Evolutionary conservation across 2,113 vertebrate species (phyloP).

Genomic region (Verasper variegatus): DNA sequence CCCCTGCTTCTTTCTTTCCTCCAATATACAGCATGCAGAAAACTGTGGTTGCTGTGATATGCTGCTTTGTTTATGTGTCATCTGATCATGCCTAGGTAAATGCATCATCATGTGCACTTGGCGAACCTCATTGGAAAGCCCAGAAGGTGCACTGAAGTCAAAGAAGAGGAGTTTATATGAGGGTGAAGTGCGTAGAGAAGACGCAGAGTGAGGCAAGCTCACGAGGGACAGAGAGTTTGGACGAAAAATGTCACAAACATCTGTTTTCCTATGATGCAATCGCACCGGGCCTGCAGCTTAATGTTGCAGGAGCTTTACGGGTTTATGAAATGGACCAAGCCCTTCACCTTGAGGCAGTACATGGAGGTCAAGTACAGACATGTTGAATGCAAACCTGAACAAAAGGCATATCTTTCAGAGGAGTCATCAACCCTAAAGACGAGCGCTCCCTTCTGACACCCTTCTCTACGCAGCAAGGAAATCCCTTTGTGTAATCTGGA

Average conservation of each 20-base stretch:
- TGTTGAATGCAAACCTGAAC: constrained; percentile 29
- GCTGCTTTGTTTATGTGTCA: constrained; percentile 65
- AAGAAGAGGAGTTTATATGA: constrained; percentile 42
- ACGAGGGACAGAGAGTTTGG: constrained; percentile 50
- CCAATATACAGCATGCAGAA: constrained; percentile 11
- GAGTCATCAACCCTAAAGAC: constrained; percentile 36
- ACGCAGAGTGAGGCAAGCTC: constrained; percentile 36
- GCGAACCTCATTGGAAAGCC: constrained; percentile 46
- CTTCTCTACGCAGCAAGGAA: constrained; percentile 23
- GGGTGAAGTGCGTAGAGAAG: constrained; percentile 24
- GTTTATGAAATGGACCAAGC: constrained; percentile 34
- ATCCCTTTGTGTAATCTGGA: constrained; percentile 46
- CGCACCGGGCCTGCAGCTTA: constrained; percentile 32
- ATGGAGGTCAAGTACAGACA: constrained; percentile 38
- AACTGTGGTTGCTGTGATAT: constrained; percentile 52
- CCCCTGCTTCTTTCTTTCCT: neutral
- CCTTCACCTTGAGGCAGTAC: constrained; percentile 31
- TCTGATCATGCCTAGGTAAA: constrained; percentile 54
- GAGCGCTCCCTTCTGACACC: constrained; percentile 31
- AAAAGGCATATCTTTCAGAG: constrained; percentile 1
- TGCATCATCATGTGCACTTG: constrained; percentile 47
- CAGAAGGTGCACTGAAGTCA: constrained; percentile 55
- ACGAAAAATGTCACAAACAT: constrained; percentile 70
- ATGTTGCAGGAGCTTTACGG: constrained; percentile 27
- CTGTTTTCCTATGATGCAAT: constrained; percentile 71